Evolutionary conservation across 1,140 invertebrate genomes (phyloP).

Genomic region (Cheumatopsyche charites): DNA sequence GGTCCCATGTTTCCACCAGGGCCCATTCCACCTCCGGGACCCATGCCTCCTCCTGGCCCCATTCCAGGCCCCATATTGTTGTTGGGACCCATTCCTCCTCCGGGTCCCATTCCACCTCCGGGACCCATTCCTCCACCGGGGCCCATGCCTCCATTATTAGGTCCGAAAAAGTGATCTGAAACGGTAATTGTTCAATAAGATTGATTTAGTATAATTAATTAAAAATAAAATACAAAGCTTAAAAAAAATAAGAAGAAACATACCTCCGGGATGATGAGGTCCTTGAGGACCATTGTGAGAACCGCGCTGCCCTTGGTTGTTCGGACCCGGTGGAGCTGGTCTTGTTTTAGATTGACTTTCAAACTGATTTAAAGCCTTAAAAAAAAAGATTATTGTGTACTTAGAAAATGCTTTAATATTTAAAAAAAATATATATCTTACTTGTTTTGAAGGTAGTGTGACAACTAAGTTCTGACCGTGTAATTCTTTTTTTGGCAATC

Average conservation of each 20-base stretch:
- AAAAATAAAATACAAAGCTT: background rate
- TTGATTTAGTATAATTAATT: background rate
- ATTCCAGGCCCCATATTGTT: conserved; percentile 27
- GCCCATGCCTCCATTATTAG: conserved; percentile 44
- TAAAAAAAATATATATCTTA: conserved; percentile 56
- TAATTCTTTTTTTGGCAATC: conserved; percentile 91
- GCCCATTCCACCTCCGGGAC: conserved; percentile 40
- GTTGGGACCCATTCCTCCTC: conserved; percentile 28
- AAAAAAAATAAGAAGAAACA: conserved; percentile 22
- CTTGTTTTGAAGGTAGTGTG: conserved; percentile 93
- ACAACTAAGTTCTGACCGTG: conserved; percentile 95
- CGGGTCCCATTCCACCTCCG: conserved; percentile 39
- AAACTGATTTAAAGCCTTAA: conserved; percentile 72
- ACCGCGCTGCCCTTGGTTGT: conserved; percentile 67
- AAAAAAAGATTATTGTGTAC: conserved; percentile 21
- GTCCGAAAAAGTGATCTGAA: conserved; percentile 44
- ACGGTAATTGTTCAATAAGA: background rate
- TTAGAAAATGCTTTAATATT: background rate
- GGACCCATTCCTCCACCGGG: conserved; percentile 44
- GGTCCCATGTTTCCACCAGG: conserved; percentile 41
- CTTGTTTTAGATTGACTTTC: conserved; percentile 90
- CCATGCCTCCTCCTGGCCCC: conserved; percentile 40
- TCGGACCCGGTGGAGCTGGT: conserved; percentile 74
- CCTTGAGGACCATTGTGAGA: conserved; percentile 67
- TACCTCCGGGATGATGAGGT: conserved; percentile 59